Evolutionary conservation across 2,888 invertebrate species (phyloP).

Genomic region (Homarus gammarus): DNA sequence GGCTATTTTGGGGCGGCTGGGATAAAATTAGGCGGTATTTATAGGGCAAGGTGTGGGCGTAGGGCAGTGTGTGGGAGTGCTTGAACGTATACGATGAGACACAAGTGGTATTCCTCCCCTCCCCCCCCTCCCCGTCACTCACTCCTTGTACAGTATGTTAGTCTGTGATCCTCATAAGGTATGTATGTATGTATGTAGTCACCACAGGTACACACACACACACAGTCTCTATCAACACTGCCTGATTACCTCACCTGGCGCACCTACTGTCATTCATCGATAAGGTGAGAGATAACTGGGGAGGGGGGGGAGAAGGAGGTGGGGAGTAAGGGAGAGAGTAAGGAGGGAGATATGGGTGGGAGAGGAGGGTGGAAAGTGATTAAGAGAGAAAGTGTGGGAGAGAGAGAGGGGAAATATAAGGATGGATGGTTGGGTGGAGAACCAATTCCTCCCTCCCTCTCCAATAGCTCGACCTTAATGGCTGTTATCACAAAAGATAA

Average conservation of each 20-base stretch:
- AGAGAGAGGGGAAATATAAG: background rate
- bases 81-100: background rate
- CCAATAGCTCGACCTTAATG: too few species aligned
- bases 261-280: background rate
- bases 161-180: background rate
- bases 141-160: background rate
- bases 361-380: too few species aligned
- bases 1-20: too few species aligned
- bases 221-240: background rate
- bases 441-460: too few species aligned
- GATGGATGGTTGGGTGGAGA: too few species aligned
- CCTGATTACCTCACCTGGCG: background rate
- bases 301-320: background rate
- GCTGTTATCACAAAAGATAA: too few species aligned
- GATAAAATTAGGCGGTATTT: too few species aligned
- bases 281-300: background rate
- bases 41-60: slow-evolving; percentile 1
- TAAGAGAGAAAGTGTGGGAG: too few species aligned
- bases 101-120: too few species aligned
- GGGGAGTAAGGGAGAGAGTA: background rate
- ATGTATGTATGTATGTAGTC: slow-evolving; percentile 13
- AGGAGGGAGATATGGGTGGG: too few species aligned
- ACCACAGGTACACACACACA: background rate
- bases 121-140: too few species aligned
- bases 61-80: background rate